Evolutionary conservation across 1,140 invertebrate genomes (phyloP).

Genomic region (Papilio machaon): DNA sequence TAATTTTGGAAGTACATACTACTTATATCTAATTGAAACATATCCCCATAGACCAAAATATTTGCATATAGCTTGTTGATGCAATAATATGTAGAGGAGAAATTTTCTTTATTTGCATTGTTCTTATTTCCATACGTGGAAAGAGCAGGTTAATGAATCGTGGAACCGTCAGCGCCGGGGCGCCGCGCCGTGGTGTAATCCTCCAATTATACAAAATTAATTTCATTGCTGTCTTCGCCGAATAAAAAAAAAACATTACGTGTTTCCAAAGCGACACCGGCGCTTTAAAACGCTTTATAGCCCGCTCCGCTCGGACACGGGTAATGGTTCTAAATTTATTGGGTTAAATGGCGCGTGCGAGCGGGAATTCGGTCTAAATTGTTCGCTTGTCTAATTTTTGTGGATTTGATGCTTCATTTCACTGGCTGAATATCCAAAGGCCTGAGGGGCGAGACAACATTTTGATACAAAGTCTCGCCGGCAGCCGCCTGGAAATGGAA

Average conservation of each 20-base stretch:
- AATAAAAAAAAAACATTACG: conserved; percentile 63
- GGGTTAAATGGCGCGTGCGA: conserved; percentile 72
- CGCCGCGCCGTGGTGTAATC: conserved; percentile 50
- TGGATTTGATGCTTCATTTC: conserved; percentile 69
- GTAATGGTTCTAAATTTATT: conserved; percentile 78
- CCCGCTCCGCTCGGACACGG: conserved; percentile 63
- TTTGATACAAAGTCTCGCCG: conserved; percentile 41
- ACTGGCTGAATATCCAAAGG: conserved; percentile 54
- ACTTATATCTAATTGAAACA: too few species aligned
- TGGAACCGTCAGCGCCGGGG: background rate
- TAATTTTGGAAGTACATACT: too few species aligned
- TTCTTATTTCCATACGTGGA: conserved; percentile 28
- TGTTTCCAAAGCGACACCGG: conserved; percentile 68
- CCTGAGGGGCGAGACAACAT: conserved; percentile 47
- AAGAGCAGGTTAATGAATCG: conserved; percentile 15
- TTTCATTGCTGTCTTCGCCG: conserved; percentile 70
- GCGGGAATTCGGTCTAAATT: conserved; percentile 69
- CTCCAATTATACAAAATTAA: conserved; percentile 74
- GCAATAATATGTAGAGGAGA: background rate
- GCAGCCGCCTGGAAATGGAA: conserved; percentile 16
- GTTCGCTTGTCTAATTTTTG: conserved; percentile 74
- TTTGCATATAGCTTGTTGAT: too few species aligned
- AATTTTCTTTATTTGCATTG: background rate
- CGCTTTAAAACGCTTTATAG: conserved; percentile 68
- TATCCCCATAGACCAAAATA: too few species aligned